Percentiles rank a stretch among this genome's conserved stretches.
Evolutionary conservation across 2,797 vertebrate species (phyloP).

Genomic region (Iguana delicatissima): DNA sequence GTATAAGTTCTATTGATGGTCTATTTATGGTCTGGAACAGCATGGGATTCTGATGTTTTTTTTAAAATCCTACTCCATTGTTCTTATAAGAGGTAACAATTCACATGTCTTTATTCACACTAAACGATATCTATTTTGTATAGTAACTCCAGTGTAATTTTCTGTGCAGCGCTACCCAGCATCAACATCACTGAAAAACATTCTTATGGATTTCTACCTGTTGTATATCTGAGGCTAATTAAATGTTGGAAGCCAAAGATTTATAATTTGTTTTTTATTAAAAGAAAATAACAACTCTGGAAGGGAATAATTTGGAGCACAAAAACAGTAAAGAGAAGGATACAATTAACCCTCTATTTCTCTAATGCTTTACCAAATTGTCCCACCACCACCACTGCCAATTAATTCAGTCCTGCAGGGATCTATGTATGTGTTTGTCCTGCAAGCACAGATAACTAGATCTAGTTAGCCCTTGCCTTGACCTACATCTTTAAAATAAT

Average conservation of each 20-base stretch:
- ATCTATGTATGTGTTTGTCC: background rate
- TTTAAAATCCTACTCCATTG: background rate
- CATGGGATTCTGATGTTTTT: background rate
- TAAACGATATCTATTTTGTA: background rate
- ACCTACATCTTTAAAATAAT: background rate
- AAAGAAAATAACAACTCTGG: background rate
- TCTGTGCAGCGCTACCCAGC: background rate
- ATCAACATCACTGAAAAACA: background rate
- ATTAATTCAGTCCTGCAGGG: background rate
- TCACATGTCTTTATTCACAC: background rate
- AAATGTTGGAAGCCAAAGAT: background rate
- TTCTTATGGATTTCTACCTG: background rate
- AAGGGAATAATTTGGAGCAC: background rate
- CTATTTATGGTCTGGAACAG: background rate
- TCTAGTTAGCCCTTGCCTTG: background rate
- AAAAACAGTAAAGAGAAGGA: background rate
- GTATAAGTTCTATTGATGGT: background rate
- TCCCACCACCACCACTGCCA: background rate
- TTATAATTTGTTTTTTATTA: background rate
- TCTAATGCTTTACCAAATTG: background rate
- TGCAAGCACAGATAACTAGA: background rate
- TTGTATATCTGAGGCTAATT: background rate
- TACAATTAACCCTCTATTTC: background rate
- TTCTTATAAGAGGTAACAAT: slow-evolving; percentile 32
- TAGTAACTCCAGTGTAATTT: background rate